A percentile compares a stretch with the other conserved stretches of the same genome.
phyloP scores from a whole-genome alignment of 2,113 vertebrate genomes.

The Pogonocichla stellata region DNA sequence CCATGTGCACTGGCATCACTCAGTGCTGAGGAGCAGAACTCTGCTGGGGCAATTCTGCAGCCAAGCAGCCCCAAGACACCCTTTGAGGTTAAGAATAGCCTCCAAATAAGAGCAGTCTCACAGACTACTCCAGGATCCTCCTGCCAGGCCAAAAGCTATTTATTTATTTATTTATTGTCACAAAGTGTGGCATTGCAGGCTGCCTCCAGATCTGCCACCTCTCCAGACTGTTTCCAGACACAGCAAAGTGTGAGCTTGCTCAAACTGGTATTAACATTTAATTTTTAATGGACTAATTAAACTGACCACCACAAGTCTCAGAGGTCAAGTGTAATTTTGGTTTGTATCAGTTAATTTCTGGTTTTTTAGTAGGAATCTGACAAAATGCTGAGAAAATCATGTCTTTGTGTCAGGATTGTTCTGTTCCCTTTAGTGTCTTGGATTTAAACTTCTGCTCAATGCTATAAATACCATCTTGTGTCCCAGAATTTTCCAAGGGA shows the following conservation, averaged over 20 bases:
- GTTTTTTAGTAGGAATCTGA: not conserved
- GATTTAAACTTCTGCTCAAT: not conserved
- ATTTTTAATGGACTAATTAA: not conserved
- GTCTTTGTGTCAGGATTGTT: not conserved
- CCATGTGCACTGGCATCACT: not conserved
- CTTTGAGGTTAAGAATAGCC: not conserved
- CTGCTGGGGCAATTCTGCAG: not conserved
- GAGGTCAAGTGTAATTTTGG: not conserved
- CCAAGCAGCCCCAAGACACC: not conserved
- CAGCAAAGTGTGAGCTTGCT: not conserved
- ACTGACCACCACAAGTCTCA: not conserved
- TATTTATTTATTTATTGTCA: not conserved
- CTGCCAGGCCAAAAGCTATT: not conserved
- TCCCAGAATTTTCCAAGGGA: not conserved
- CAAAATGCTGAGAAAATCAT: not conserved
- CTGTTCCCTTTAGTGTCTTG: not conserved
- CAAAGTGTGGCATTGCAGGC: not conserved
- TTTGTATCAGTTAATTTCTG: not conserved
- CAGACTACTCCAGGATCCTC: not conserved
- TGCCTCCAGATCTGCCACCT: not conserved
- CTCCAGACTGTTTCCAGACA: fast-evolving
- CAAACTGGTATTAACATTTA: not conserved
- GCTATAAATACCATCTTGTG: not conserved
- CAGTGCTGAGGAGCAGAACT: not conserved
- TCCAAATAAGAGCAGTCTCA: not conserved